Evolutionary conservation across 2,113 vertebrate genomes (phyloP).

Genomic region (Lamprotornis superbus): DNA sequence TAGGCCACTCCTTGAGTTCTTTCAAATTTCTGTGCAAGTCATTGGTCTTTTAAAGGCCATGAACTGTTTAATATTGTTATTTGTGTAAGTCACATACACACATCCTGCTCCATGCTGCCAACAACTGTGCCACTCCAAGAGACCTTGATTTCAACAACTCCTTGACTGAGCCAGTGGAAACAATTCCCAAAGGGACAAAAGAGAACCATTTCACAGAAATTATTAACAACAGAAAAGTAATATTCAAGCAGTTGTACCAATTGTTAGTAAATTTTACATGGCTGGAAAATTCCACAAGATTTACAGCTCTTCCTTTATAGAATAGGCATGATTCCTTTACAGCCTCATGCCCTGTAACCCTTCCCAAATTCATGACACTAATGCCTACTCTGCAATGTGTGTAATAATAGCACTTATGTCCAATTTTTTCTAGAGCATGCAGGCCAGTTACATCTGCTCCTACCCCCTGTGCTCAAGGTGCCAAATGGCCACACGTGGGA

Average conservation of each 20-base stretch:
- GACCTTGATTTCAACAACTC: neutral
- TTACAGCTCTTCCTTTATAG: neutral
- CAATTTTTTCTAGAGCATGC: neutral
- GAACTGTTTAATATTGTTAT: neutral
- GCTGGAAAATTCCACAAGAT: neutral
- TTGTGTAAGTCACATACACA: neutral
- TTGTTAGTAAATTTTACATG: neutral
- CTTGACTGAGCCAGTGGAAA: neutral
- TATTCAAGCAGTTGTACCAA: neutral
- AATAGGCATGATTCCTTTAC: neutral
- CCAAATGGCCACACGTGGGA: neutral
- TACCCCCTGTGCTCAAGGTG: neutral
- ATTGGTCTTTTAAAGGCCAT: neutral
- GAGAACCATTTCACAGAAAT: neutral
- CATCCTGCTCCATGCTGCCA: neutral
- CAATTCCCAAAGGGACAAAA: neutral
- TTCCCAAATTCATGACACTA: neutral
- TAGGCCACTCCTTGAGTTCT: neutral
- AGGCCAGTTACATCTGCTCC: neutral
- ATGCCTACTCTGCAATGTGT: neutral
- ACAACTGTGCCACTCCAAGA: neutral
- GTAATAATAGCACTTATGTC: accelerated
- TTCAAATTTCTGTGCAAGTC: neutral
- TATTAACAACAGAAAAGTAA: neutral
- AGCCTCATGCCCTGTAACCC: neutral